Conservation (phyloP, 2,797 vertebrate species). For the Geranospiza caerulescens region DNA sequence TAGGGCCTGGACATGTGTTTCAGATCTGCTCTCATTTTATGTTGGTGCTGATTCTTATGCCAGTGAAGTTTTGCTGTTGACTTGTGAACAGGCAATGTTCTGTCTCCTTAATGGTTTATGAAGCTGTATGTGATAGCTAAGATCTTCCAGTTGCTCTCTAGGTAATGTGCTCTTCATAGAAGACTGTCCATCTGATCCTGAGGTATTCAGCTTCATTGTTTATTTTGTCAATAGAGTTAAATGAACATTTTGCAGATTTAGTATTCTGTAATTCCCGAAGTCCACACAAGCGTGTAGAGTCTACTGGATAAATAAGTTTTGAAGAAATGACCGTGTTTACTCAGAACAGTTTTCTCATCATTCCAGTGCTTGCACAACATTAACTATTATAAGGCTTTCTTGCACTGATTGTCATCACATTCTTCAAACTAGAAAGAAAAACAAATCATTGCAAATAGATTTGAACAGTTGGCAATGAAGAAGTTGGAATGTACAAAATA, state of each 20-base stretch:
- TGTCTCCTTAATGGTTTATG: not conserved
- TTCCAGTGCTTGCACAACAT: slow-evolving; percentile 14
- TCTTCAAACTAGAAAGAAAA: not conserved
- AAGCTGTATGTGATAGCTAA: not conserved
- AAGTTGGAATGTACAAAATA: not conserved
- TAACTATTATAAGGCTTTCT: not conserved
- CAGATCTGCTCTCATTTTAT: not conserved
- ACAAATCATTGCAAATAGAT: not conserved
- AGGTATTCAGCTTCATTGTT: not conserved
- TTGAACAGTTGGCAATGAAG: not conserved
- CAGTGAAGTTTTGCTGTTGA: not conserved
- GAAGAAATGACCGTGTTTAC: not conserved
- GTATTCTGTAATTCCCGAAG: not conserved
- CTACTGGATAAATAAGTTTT: not conserved
- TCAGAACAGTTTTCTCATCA: not conserved
- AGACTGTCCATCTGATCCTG: not conserved
- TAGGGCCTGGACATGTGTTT: not conserved
- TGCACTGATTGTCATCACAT: not conserved
- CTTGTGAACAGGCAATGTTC: not conserved
- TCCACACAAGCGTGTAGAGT: not conserved
- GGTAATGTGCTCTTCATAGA: not conserved
- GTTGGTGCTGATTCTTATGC: not conserved
- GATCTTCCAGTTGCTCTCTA: not conserved
- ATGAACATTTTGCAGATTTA: not conserved
- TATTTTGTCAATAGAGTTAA: not conserved